Evolutionary conservation across 2,797 vertebrate genomes (phyloP).

Genomic region (Hipposideros larvatus): DNA sequence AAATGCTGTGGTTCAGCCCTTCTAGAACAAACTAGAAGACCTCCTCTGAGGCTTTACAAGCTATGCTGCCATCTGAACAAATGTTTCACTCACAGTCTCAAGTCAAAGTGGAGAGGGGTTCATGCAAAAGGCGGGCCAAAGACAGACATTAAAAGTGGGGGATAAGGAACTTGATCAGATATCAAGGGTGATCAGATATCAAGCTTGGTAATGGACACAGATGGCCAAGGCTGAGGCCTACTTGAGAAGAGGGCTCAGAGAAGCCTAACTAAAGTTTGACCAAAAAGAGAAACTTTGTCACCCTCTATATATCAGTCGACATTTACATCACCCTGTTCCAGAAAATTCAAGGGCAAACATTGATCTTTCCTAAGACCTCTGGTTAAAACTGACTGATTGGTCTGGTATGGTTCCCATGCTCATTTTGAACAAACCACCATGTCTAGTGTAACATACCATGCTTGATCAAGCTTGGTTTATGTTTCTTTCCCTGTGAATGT

Average conservation of each 20-base stretch:
- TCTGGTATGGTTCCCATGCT: neutral
- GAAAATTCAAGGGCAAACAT: neutral
- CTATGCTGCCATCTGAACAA: slow-evolving; percentile 22
- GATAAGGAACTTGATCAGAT: neutral
- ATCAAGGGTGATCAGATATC: neutral
- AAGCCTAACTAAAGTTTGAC: neutral
- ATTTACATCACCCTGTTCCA: neutral
- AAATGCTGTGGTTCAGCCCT: neutral
- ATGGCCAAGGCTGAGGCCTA: neutral
- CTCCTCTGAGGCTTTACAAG: neutral
- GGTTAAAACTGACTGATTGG: neutral
- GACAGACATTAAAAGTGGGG: neutral
- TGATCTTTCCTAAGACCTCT: neutral
- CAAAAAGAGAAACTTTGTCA: slow-evolving; percentile 19
- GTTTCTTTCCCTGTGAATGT: neutral
- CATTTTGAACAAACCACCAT: neutral
- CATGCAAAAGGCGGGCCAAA: neutral
- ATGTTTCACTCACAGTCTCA: slow-evolving; percentile 2
- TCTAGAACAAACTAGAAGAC: slow-evolving; percentile 26
- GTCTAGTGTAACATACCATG: neutral
- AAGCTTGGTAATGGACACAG: neutral
- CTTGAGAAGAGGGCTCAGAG: neutral
- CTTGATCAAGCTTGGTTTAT: neutral
- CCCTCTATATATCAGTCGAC: neutral
- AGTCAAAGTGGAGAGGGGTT: neutral